phyloP scores from a whole-genome alignment of 2,797 vertebrate genomes.

The Poeciliopsis paucimaculata region DNA sequence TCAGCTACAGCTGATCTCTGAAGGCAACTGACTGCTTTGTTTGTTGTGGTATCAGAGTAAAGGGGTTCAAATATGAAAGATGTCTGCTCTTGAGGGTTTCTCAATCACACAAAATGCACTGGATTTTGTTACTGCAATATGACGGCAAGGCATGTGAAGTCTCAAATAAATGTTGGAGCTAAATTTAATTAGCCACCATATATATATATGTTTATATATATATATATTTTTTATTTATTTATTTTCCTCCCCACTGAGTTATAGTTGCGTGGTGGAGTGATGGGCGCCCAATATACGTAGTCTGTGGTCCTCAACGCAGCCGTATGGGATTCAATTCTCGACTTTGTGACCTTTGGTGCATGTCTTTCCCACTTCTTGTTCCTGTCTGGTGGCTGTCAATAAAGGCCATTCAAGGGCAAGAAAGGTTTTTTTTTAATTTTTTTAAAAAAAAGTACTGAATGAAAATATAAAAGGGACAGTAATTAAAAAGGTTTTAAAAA shows the following conservation, averaged over 20 bases:
- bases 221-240: no score
- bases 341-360: neutral
- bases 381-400: neutral
- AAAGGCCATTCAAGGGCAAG: neutral
- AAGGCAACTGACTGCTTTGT: neutral
- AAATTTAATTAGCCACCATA: neutral
- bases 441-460: neutral
- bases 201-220: neutral
- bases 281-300: neutral
- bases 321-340: neutral
- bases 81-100: neutral
- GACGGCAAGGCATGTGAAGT: neutral
- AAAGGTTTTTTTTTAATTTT: neutral
- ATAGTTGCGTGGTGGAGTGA: neutral
- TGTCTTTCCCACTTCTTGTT: neutral
- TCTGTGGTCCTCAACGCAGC: neutral
- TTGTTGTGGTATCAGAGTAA: neutral
- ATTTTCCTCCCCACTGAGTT: no score
- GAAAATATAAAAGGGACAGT: neutral
- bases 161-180: neutral
- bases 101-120: neutral
- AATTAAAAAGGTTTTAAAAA: neutral
- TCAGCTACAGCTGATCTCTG: neutral
- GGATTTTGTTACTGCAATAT: neutral
- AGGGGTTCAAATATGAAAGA: neutral